These are phyloP conservation scores for Drosophila paramelanica DNA, from an alignment of 2,888 invertebrate species.

Conservation along the genomic window DNA sequence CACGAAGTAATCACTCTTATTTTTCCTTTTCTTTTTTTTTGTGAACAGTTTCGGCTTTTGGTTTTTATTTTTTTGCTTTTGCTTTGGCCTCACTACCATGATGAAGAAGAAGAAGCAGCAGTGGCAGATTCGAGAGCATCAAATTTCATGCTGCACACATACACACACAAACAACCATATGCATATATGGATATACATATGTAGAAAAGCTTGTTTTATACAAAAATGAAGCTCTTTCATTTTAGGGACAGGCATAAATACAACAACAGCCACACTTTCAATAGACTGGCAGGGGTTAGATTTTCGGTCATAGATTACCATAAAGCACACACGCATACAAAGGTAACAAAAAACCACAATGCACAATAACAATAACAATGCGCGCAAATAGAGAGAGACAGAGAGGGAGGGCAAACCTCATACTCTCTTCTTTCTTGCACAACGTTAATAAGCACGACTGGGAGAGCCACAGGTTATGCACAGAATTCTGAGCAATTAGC, in stretches of 20 bases:
- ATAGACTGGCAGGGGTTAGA: slow-evolving; percentile 68
- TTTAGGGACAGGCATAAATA: slow-evolving; percentile 43
- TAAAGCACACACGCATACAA: slow-evolving; percentile 51
- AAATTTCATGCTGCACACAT: slow-evolving; percentile 73
- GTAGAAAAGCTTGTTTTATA: slow-evolving; percentile 72
- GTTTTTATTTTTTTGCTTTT: slow-evolving; percentile 39
- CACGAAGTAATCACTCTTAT: neutral
- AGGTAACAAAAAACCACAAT: slow-evolving; percentile 64
- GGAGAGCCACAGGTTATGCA: too few species aligned
- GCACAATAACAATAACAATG: slow-evolving; percentile 55
- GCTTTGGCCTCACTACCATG: slow-evolving; percentile 54
- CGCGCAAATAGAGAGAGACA: slow-evolving; percentile 4
- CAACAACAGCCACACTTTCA: slow-evolving; percentile 63
- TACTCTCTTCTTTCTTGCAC: slow-evolving; percentile 7
- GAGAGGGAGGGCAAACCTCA: slow-evolving; percentile 1
- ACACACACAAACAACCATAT: slow-evolving; percentile 14
- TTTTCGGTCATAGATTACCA: slow-evolving; percentile 73
- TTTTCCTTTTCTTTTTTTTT: slow-evolving; percentile 45
- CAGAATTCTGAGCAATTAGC: too few species aligned
- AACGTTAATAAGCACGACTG: neutral
- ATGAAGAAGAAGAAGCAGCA: slow-evolving; percentile 51
- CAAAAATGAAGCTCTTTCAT: slow-evolving; percentile 70
- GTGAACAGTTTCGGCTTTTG: slow-evolving; percentile 71
- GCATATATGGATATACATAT: slow-evolving; percentile 3
- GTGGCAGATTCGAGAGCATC: slow-evolving; percentile 63